Conservation (phyloP, 2,888 invertebrate species). For the Polydrusus pterygomalis region DNA sequence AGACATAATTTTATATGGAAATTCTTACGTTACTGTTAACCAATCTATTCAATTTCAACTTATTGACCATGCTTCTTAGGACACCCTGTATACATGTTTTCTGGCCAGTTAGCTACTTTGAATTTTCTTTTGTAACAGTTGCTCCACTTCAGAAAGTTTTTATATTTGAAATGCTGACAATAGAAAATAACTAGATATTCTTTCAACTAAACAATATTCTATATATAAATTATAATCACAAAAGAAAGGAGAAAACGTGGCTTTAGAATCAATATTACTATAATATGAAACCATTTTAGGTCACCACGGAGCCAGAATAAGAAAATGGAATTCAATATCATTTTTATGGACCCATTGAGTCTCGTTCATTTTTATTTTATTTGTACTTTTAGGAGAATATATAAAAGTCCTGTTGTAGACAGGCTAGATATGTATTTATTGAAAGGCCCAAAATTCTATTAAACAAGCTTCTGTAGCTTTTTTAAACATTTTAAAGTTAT, state of each 20-base stretch:
- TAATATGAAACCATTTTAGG: constrained; percentile 56
- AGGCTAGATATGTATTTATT: constrained; percentile 12
- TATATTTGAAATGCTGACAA: constrained; percentile 28
- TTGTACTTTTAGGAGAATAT: constrained; percentile 36
- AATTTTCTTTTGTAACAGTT: background rate
- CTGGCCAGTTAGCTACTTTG: background rate
- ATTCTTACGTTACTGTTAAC: no score
- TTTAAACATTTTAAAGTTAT: no score
- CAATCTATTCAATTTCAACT: no score
- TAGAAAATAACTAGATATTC: constrained; percentile 36
- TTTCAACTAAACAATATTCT: constrained; percentile 36
- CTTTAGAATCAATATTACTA: constrained; percentile 57
- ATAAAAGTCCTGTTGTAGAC: constrained; percentile 9
- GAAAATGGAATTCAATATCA: constrained; percentile 57
- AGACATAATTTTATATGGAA: no score
- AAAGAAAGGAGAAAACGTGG: constrained; percentile 49
- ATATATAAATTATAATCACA: constrained; percentile 53
- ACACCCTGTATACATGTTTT: no score
- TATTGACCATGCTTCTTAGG: no score
- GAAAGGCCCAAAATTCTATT: no score
- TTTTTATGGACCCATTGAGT: constrained; percentile 55
- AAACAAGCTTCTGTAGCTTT: no score
- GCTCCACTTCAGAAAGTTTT: background rate
- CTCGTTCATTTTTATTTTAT: constrained; percentile 53
- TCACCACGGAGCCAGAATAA: constrained; percentile 56